phyloP scores from a whole-genome alignment of 2,888 invertebrate genomes.

The Acanthacorydalis orientalis region DNA sequence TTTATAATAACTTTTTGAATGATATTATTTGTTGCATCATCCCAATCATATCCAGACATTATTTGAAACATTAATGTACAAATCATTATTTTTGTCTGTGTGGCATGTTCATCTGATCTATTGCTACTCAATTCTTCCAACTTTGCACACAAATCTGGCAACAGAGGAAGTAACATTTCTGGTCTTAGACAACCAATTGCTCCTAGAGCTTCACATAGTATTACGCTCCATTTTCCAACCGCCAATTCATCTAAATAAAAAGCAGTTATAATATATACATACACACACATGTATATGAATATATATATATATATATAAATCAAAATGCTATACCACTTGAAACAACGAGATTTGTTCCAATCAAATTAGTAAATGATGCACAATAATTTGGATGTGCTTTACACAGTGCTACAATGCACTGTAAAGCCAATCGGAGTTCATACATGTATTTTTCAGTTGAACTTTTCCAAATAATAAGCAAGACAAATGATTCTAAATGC shows the following conservation, averaged over 20 bases:
- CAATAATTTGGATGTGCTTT: constrained; percentile 44
- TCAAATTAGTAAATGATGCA: constrained; percentile 43
- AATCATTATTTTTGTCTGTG: constrained; percentile 49
- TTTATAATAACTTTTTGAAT: constrained; percentile 37
- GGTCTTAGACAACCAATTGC: constrained; percentile 49
- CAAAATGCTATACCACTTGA: not conserved
- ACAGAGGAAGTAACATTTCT: constrained; percentile 36
- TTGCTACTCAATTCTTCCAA: constrained; percentile 21
- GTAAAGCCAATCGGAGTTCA: constrained; percentile 46
- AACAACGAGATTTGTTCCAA: constrained; percentile 30
- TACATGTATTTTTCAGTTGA: constrained; percentile 27
- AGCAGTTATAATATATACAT: not conserved
- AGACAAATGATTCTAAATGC: constrained; percentile 49
- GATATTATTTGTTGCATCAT: constrained; percentile 35
- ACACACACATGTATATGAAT: not conserved
- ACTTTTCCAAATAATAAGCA: constrained; percentile 30
- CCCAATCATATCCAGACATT: constrained; percentile 51
- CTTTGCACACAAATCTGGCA: constrained; percentile 34
- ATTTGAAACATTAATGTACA: constrained; percentile 74
- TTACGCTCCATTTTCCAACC: constrained; percentile 25
- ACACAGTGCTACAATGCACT: constrained; percentile 57
- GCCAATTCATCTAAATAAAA: constrained; percentile 7
- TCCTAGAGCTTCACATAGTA: constrained; percentile 57
- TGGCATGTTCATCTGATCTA: constrained; percentile 13
- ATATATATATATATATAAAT: too few species aligned